phyloP scores from a whole-genome alignment of 2,888 invertebrate species.

The Thymelicus lineola region DNA sequence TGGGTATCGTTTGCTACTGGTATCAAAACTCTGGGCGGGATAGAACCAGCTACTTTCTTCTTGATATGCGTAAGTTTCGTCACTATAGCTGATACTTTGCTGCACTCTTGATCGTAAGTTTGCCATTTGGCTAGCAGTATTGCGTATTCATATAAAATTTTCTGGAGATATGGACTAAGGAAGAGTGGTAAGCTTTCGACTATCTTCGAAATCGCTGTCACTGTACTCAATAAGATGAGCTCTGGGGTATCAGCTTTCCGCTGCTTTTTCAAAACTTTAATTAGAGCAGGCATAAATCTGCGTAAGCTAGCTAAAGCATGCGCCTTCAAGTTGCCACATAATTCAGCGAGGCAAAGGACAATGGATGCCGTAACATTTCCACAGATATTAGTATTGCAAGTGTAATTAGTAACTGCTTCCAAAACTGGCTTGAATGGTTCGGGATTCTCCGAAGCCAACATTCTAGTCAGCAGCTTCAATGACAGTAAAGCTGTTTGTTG shows the following conservation, averaged over 20 bases:
- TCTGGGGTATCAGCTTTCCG: slow-evolving; percentile 86
- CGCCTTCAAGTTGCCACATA: slow-evolving; percentile 90
- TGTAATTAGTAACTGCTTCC: slow-evolving; percentile 87
- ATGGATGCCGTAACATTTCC: slow-evolving; percentile 90
- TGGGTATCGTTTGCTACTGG: slow-evolving; percentile 90
- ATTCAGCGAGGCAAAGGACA: slow-evolving; percentile 91
- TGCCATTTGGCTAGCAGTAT: slow-evolving; percentile 84
- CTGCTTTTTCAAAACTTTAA: slow-evolving; percentile 87
- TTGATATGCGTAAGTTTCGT: slow-evolving; percentile 86
- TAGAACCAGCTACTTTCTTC: slow-evolving; percentile 87
- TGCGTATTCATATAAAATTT: slow-evolving; percentile 88
- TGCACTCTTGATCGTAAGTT: slow-evolving; percentile 73
- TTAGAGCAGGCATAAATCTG: slow-evolving; percentile 91
- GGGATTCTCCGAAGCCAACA: slow-evolving; percentile 88
- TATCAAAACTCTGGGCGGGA: slow-evolving; percentile 91
- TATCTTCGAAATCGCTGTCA: slow-evolving; percentile 92
- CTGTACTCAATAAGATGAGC: slow-evolving; percentile 88
- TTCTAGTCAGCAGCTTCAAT: slow-evolving; percentile 92
- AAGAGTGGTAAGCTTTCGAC: slow-evolving; percentile 93
- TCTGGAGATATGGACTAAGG: slow-evolving; percentile 93
- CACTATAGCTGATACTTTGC: slow-evolving; percentile 81
- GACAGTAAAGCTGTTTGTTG: slow-evolving; percentile 94
- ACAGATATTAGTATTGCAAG: slow-evolving; percentile 76
- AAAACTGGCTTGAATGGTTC: slow-evolving; percentile 89
- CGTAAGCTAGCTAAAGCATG: slow-evolving; percentile 91